These are phyloP conservation scores for Emydocephalus ijimae DNA, from an alignment of 2,113 vertebrate species.

Conservation along the genomic window DNA sequence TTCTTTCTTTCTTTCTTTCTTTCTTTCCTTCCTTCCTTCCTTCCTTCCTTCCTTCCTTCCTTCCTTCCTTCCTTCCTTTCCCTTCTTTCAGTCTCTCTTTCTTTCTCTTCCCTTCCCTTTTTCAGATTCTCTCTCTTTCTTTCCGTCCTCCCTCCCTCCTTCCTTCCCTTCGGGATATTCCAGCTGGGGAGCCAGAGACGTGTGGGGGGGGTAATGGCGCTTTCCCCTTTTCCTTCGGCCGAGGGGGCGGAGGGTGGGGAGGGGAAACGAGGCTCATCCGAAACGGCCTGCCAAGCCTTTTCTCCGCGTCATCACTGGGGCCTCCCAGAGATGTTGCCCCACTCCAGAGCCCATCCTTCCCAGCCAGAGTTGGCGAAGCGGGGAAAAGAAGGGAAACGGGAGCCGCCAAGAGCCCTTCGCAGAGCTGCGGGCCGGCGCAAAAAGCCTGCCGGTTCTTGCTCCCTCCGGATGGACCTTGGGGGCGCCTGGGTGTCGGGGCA, in stretches of 20 bases:
- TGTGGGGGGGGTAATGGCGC: neutral
- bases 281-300: neutral
- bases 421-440: no score
- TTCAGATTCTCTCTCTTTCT: no score
- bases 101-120: no score
- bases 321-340: neutral
- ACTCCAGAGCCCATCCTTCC: neutral
- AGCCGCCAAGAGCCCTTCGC: neutral
- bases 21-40: no score
- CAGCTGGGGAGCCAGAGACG: neutral
- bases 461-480: neutral
- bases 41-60: no score
- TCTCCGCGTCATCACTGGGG: neutral
- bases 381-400: neutral
- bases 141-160: no score
- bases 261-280: neutral
- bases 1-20: no score
- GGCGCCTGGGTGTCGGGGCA: neutral
- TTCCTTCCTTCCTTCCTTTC: accelerated
- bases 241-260: no score
- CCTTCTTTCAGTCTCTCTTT: no score
- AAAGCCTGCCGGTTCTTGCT: neutral
- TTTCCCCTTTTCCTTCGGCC: neutral
- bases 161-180: neutral
- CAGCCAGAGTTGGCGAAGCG: neutral